Base-by-base conservation (phyloP, 2,888 invertebrate genomes). In the Pandemis heparana region DNA sequence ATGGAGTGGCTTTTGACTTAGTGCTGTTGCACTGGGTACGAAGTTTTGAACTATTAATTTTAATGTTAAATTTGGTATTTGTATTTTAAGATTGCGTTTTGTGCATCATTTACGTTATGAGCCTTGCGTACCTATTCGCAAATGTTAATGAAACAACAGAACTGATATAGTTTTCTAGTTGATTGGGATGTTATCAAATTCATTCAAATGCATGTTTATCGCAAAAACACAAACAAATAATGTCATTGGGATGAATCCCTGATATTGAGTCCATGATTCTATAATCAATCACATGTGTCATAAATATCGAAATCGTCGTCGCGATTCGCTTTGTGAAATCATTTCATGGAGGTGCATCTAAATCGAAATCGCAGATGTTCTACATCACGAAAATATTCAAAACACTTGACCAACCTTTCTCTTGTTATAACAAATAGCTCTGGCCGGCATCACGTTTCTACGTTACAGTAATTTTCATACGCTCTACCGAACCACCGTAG, bases 401-500 rank as follows among this genome's bases (percentile, higher is more conserved):
- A 72, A 53, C 71, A 71, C 67, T 68, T 69, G 63, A 56, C 68
- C 48, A 74, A n/a, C 74, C 74, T 74, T 74, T 74, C 74, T 74
- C 74, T 74, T 69, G 73, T 73, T 70, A 41, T 70, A 70, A 70
- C 70, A 74, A 70, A 65, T 70, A 65, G 74, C 65, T 61, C 38
- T 60, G 70, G 70, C 70, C 70, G 51, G 56, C 69, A 51, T 60
- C 61, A 61, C 60, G 74, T 73, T 59, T 73, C 65, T 59, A 69
- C 66, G 62, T 73, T 75, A 75, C 75, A 66, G 75, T 75, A 73
- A 71, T 69, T 70, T 73, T 70, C 18, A 65, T 65, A 73, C 73
- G 75, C 75, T 73, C 66, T 39, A 73, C 62, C 61, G 70, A 70
- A 23, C 70, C 70, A 48, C 56, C 10, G 70, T 66, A 72, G 70